Base-by-base conservation (phyloP, 2,797 vertebrate genomes). In the Echiichthys vipera region DNA sequence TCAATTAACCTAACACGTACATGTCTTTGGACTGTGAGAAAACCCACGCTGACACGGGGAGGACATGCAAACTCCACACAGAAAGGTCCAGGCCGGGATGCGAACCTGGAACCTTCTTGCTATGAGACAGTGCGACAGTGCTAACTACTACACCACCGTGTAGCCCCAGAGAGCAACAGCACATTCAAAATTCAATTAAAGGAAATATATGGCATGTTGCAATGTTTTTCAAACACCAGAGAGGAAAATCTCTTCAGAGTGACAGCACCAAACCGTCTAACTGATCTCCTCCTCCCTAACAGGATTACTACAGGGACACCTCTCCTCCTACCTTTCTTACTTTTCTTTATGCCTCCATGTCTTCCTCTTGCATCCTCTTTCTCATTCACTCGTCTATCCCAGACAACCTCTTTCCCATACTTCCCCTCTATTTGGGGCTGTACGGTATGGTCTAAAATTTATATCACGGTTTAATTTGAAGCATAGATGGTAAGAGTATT, bases 141-240 rank as follows among this genome's bases (percentile, higher is more conserved):
- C n/a, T n/a, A n/a, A n/a, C n/a, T n/a, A n/a, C n/a, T n/a, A n/a
- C n/a, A n/a, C n/a, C n/a, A n/a, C n/a, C n/a, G n/a, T n/a, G n/a
- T n/a, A n/a, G n/a, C n/a, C n/a, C n/a, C n/a, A n/a, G n/a, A n/a
- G n/a, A n/a, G 27, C 37, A 74, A 34, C 71, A 71, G 45, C 49
- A 58, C 34, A 62, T 71, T 43, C n/a, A 53, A 5, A 47, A 88
- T 84, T 87, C 65, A 88, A 79, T 84, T 84, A 70, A 78, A 76
- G 49, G 69, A 76, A 83, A 74, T 83, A 47, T 69, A 67, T 68
- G 46, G 49, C 18, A 12, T 47, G 67, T 67, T 79, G 66, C 29
- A 39, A 57, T 24, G 17, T 73, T 75, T 84, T 81, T 76, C 40
- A 63, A 76, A 65, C 30, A 57, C 40, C 22, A 17, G 18, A 40